Conservation (phyloP, 2,113 vertebrate genomes). For the Gallinago undulata region DNA sequence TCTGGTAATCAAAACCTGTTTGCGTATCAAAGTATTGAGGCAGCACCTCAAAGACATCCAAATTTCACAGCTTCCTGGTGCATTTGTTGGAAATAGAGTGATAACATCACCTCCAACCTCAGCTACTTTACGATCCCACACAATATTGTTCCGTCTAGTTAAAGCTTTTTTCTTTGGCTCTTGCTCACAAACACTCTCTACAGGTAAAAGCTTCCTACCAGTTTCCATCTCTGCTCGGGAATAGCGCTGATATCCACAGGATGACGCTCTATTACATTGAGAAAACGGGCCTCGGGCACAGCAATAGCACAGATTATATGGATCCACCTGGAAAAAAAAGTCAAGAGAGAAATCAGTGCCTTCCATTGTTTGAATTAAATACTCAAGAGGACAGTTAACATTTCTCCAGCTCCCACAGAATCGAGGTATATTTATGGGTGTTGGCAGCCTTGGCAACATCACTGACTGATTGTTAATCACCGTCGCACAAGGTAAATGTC, state of each 20-base stretch:
- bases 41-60: background rate
- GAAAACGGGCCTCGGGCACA: constrained; percentile 89
- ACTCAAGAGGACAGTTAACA: constrained; percentile 42
- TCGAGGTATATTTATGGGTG: background rate
- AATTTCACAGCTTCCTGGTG: background rate
- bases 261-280: constrained; percentile 86
- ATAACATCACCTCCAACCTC: background rate
- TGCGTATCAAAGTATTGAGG: background rate
- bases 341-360: background rate
- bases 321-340: constrained; percentile 83
- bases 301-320: constrained; percentile 94
- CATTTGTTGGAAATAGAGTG: background rate
- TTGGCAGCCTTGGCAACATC: background rate
- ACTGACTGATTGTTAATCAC: background rate
- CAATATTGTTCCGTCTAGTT: background rate
- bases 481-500: background rate
- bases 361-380: background rate
- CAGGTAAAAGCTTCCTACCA: constrained; percentile 76
- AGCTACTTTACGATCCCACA: background rate
- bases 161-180: background rate
- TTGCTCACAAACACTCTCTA: background rate
- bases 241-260: constrained; percentile 90
- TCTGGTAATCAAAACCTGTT: background rate
- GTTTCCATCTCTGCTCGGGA: constrained; percentile 89
- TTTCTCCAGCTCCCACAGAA: constrained; percentile 21